Percentiles rank a stretch among this genome's conserved stretches.
phyloP scores from a whole-genome alignment of 2,113 vertebrate species.

The Ammospiza caudacuta region DNA sequence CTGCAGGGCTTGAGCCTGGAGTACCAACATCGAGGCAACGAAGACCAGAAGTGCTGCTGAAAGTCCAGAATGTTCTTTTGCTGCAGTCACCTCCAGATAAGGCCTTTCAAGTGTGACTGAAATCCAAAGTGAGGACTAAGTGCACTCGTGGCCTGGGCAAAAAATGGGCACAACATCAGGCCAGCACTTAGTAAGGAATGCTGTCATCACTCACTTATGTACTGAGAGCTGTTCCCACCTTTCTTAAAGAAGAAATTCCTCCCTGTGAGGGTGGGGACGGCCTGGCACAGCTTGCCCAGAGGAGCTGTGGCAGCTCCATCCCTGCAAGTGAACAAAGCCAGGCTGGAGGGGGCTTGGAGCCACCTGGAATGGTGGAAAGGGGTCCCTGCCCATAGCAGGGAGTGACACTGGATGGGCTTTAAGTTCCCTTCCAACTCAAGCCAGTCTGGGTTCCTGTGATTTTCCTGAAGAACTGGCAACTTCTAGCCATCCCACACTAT shows the following conservation, averaged over 20 bases:
- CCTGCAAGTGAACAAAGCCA: neutral
- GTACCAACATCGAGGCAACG: fast-evolving
- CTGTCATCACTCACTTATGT: neutral
- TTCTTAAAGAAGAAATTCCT: neutral
- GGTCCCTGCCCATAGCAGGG: neutral
- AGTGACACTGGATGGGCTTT: neutral
- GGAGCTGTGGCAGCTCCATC: neutral
- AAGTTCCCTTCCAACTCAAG: neutral
- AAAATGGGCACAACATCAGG: fast-evolving
- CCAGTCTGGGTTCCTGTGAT: neutral
- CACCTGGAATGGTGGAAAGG: fast-evolving
- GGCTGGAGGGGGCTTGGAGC: fast-evolving
- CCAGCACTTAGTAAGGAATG: neutral
- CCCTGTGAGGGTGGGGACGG: neutral
- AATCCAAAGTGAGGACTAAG: fast-evolving
- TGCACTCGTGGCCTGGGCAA: neutral
- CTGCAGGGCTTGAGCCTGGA: neutral
- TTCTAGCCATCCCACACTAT: neutral
- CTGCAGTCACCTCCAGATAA: neutral
- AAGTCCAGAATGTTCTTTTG: neutral
- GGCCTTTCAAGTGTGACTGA: neutral
- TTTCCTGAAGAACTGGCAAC: neutral
- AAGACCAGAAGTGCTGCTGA: neutral
- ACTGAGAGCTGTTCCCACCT: neutral
- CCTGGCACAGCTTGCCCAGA: neutral